Evolutionary conservation across 2,113 vertebrate species (phyloP).

Genomic region (Megaleporinus macrocephalus): DNA sequence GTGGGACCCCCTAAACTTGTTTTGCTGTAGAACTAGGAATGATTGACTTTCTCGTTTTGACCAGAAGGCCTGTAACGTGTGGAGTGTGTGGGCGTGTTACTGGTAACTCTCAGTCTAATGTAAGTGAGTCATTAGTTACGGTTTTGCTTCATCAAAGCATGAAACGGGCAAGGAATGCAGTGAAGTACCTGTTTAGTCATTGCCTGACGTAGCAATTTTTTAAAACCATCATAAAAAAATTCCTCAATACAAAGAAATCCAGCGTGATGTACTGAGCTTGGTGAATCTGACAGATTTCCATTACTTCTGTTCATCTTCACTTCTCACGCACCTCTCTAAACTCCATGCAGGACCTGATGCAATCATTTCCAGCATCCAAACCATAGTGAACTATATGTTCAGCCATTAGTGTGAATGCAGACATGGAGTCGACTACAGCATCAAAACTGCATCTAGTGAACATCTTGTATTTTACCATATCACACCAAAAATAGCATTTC

Average conservation of each 20-base stretch:
- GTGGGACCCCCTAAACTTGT: too few relatives aligned
- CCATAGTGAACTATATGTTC: too few relatives aligned
- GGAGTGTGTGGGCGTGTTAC: not conserved
- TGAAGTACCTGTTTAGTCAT: constrained; percentile 21
- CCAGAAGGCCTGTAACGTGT: not conserved
- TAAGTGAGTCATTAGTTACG: constrained; percentile 39
- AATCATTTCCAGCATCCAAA: too few relatives aligned
- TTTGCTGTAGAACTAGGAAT: not conserved
- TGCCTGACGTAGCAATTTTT: not conserved
- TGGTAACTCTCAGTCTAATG: not conserved
- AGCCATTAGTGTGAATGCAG: too few relatives aligned
- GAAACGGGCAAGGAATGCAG: constrained; percentile 14
- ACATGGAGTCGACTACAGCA: too few relatives aligned
- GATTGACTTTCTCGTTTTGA: not conserved
- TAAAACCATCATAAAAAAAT: not conserved
- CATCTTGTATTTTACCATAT: too few relatives aligned
- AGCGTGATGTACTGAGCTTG: not conserved
- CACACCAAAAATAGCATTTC: too few relatives aligned
- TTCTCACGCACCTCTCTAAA: too few relatives aligned
- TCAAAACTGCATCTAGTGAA: too few relatives aligned
- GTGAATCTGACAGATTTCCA: too few relatives aligned
- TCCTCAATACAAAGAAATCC: not conserved
- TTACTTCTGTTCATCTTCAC: too few relatives aligned
- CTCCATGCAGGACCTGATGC: too few relatives aligned
- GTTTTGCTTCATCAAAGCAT: constrained; percentile 37